phyloP scores from a whole-genome alignment of 2,797 vertebrate genomes.

The Brachymystax lenok region DNA sequence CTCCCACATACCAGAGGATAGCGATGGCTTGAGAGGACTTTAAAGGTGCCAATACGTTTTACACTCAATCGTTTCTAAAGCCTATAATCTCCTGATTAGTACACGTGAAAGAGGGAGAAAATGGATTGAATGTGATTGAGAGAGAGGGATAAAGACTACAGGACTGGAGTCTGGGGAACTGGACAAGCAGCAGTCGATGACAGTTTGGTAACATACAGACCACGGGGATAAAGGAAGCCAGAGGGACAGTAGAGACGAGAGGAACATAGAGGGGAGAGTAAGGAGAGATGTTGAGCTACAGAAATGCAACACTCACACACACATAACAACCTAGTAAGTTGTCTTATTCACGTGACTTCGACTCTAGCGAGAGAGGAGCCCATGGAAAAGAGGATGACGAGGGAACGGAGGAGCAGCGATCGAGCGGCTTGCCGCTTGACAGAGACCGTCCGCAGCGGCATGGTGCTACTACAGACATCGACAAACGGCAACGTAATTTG shows the following conservation, averaged over 20 bases:
- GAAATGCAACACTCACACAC: slow-evolving; percentile 6
- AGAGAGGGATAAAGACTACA: slow-evolving; percentile 28
- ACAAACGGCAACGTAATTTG: slow-evolving; percentile 27
- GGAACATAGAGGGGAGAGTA: slow-evolving; percentile 6
- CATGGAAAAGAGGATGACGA: slow-evolving; percentile 17
- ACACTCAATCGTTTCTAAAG: slow-evolving; percentile 8
- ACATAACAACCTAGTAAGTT: slow-evolving; percentile 30
- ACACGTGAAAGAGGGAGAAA: slow-evolving; percentile 9
- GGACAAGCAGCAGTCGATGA: slow-evolving; percentile 28
- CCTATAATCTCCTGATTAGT: slow-evolving; percentile 8
- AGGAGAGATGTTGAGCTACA: slow-evolving; percentile 26
- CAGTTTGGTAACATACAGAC: slow-evolving; percentile 23
- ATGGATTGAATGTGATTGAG: slow-evolving; percentile 7
- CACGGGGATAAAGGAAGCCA: slow-evolving; percentile 20
- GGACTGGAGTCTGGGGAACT: slow-evolving; percentile 4
- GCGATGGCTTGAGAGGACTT: slow-evolving; percentile 25
- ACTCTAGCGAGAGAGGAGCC: slow-evolving; percentile 34
- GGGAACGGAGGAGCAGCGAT: slow-evolving; percentile 5
- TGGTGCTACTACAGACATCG: neutral
- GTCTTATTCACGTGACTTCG: slow-evolving; percentile 33
- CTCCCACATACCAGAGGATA: slow-evolving; percentile 40
- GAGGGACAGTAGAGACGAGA: slow-evolving; percentile 13
- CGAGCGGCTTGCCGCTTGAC: slow-evolving; percentile 26
- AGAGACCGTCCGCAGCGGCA: slow-evolving; percentile 10
- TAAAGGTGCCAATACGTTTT: slow-evolving; percentile 13